A percentile compares a stretch with the other conserved stretches of the same genome.
These are phyloP conservation scores for Phylloscopus collybita DNA, from an alignment of 2,797 vertebrate genomes.

Conservation along the genomic window DNA sequence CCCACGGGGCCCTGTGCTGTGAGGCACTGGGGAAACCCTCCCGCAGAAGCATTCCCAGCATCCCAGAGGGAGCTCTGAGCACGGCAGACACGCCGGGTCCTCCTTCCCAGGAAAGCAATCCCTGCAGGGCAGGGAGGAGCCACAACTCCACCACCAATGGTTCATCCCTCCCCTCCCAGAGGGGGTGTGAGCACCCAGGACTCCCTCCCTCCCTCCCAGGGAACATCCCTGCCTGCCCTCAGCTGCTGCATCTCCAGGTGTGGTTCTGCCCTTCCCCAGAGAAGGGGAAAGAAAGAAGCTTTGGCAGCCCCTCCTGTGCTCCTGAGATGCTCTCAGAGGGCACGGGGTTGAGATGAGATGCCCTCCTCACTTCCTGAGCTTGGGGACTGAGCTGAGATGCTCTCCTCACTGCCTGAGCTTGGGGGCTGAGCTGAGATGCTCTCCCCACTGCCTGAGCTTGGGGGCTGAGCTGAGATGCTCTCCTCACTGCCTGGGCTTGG, in stretches of 20 bases:
- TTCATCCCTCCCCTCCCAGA: background rate
- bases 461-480: no score
- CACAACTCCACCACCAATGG: accelerated
- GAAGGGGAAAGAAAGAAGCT: background rate
- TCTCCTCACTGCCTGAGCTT: no score
- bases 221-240: background rate
- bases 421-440: no score
- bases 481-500: background rate
- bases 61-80: background rate
- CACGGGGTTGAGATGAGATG: no score
- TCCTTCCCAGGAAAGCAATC: background rate
- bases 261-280: background rate
- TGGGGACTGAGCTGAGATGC: background rate
- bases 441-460: no score
- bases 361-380: no score
- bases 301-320: background rate
- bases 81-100: accelerated
- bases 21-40: background rate
- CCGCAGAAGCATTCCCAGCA: background rate
- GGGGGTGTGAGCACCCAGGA: background rate
- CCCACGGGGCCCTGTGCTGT: accelerated
- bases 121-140: background rate
- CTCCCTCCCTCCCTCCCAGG: background rate
- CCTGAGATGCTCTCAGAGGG: background rate
- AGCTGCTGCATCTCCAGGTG: background rate